Conservation (phyloP, 2,888 invertebrate genomes). For the Linnaemya vulpina region DNA sequence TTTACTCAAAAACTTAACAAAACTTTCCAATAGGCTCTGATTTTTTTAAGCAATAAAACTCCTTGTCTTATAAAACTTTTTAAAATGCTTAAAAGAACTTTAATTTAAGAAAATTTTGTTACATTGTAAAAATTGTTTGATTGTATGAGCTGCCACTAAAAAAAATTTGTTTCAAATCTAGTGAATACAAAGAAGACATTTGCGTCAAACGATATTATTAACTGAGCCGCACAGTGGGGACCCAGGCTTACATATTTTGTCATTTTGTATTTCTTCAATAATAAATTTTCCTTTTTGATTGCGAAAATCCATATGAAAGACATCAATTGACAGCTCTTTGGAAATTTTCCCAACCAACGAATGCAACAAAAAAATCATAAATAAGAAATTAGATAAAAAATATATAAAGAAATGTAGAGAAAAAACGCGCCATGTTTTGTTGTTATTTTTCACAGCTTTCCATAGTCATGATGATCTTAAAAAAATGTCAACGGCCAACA, state of each 20-base stretch:
- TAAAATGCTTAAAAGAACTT: no score
- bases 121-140: background rate
- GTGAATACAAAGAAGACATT: background rate
- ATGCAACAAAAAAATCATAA: constrained; percentile 31
- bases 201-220: background rate
- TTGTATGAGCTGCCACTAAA: background rate
- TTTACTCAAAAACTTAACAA: no score
- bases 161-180: background rate
- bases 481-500: constrained; percentile 15
- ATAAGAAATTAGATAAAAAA: no score
- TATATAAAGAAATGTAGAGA: no score
- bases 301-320: background rate
- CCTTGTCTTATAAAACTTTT: no score
- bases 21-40: no score
- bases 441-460: constrained; percentile 6
- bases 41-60: no score
- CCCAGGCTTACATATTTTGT: background rate
- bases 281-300: background rate
- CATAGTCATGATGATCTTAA: constrained; percentile 22
- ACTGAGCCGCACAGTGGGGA: background rate
- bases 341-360: constrained; percentile 49
- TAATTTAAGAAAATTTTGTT: background rate
- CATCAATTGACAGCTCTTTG: constrained; percentile 43
- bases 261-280: constrained; percentile 5
- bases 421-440: background rate